Evolutionary conservation across 2,888 invertebrate species (phyloP).

Genomic region (Hipparchia sbordonii): DNA sequence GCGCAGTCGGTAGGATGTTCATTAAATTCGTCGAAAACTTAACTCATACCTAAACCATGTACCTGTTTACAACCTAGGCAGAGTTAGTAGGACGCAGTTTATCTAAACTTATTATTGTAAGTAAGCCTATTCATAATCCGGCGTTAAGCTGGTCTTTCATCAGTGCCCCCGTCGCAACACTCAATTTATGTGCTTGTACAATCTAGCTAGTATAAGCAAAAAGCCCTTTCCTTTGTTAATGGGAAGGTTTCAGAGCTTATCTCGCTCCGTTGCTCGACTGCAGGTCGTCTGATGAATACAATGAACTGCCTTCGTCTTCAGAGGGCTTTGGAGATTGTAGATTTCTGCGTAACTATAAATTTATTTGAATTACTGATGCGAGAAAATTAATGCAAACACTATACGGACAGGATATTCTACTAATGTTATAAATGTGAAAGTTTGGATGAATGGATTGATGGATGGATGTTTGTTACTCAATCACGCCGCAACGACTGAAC

Average conservation of each 20-base stretch:
- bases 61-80: neutral
- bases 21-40: too few species aligned
- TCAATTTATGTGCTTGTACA: constrained; percentile 16
- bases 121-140: neutral
- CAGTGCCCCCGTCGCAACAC: constrained; percentile 13
- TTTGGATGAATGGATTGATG: too few species aligned
- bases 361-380: neutral
- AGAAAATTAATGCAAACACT: neutral
- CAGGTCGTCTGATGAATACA: constrained; percentile 20
- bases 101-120: constrained; percentile 8
- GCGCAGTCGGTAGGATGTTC: too few species aligned
- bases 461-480: too few species aligned
- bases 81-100: neutral
- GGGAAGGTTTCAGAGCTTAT: constrained; percentile 18
- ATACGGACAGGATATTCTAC: too few species aligned
- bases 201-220: neutral
- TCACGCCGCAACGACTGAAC: too few species aligned
- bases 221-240: constrained; percentile 28
- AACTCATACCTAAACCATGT: too few species aligned
- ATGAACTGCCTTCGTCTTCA: neutral
- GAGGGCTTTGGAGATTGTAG: constrained; percentile 4
- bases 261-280: constrained; percentile 15
- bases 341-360: neutral
- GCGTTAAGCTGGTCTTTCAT: constrained; percentile 19
- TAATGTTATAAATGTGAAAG: too few species aligned